These are phyloP conservation scores for Phrynocephalus versicolor DNA, from an alignment of 2,113 vertebrate genomes.

Conservation along the genomic window DNA sequence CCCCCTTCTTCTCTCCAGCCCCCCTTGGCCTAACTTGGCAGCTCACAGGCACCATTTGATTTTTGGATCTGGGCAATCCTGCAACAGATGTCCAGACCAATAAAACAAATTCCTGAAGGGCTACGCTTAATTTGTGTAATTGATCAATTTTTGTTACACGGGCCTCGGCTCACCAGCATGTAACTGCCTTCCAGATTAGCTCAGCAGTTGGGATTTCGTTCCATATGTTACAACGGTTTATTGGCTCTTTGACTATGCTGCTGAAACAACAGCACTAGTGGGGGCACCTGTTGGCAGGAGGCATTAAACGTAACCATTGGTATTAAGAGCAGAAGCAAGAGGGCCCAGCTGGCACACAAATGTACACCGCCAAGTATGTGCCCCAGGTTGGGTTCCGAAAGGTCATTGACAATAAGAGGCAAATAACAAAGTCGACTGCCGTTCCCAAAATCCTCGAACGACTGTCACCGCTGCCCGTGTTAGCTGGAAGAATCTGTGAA, in stretches of 20 bases:
- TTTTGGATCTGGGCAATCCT: constrained; percentile 99
- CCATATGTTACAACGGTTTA: constrained; percentile 93
- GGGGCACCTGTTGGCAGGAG: constrained; percentile 88
- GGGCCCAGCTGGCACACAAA: constrained; percentile 1
- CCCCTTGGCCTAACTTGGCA: constrained; percentile 87
- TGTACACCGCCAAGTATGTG: neutral
- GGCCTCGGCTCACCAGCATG: constrained; percentile 91
- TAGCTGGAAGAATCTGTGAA: too few species aligned
- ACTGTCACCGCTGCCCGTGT: too few species aligned
- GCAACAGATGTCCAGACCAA: constrained; percentile 99
- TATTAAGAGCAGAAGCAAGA: neutral
- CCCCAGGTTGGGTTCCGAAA: neutral
- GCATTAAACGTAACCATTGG: constrained; percentile 39
- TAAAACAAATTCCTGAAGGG: constrained; percentile 99
- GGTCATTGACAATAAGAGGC: constrained; percentile 30
- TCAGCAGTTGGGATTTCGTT: constrained; percentile 89
- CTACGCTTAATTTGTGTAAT: constrained; percentile 96
- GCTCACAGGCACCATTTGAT: constrained; percentile 92
- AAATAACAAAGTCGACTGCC: neutral
- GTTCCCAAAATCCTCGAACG: too few species aligned
- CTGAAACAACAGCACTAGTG: constrained; percentile 83
- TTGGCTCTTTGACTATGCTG: constrained; percentile 79
- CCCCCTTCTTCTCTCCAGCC: constrained; percentile 39
- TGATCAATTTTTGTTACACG: constrained; percentile 95
- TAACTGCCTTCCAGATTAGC: constrained; percentile 93